A percentile compares a stretch with the other conserved stretches of the same genome.
phyloP scores from a whole-genome alignment of 2,113 vertebrate genomes.

The Hippolais icterina region DNA sequence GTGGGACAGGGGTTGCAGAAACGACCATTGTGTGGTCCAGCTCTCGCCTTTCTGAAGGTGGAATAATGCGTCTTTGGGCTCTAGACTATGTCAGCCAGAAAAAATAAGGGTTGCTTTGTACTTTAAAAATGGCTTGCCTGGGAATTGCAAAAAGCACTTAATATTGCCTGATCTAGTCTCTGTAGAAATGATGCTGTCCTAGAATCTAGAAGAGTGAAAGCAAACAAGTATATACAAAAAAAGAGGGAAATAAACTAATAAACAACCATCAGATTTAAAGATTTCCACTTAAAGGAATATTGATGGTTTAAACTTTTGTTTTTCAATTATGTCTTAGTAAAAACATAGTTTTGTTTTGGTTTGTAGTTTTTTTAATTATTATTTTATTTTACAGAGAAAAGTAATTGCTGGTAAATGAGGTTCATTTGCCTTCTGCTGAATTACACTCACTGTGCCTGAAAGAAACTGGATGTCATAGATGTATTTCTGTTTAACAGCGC shows the following conservation, averaged over 20 bases:
- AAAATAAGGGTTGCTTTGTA: not conserved
- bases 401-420: not conserved
- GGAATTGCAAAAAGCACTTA: not conserved
- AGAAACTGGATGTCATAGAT: not conserved
- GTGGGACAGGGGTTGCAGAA: not conserved
- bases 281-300: not conserved
- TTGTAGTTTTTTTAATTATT: not conserved
- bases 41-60: not conserved
- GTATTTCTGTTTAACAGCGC: conserved; percentile 12
- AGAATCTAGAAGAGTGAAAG: not conserved
- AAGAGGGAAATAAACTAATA: not conserved
- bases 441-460: not conserved
- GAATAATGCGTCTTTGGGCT: not conserved
- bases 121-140: not conserved
- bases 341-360: not conserved
- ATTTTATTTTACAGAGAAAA: not conserved
- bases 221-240: not conserved
- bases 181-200: not conserved
- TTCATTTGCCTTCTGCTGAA: not conserved
- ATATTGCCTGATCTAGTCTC: not conserved
- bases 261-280: not conserved
- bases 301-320: not conserved
- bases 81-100: not conserved
- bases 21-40: not conserved
- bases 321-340: not conserved